Evolutionary conservation across 2,888 invertebrate genomes (phyloP).

Genomic region (Imbricaverruca yamaguchii): DNA sequence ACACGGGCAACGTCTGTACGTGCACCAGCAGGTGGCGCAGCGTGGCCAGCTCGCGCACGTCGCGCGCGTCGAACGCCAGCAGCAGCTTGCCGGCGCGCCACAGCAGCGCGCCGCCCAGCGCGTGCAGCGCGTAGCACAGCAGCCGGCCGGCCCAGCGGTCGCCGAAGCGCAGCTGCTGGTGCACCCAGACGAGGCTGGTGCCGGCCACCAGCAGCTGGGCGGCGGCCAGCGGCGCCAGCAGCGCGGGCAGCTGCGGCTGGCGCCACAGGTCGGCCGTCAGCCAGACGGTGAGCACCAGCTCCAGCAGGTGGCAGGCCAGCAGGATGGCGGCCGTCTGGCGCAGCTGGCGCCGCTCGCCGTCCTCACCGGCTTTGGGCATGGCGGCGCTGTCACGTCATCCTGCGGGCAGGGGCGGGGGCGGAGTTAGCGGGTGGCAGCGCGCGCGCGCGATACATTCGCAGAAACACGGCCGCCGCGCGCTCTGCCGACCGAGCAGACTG

Average conservation of each 20-base stretch:
- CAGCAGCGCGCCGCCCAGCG: conserved; percentile 29
- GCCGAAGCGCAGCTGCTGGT: conserved; percentile 30
- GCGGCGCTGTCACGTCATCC: neutral
- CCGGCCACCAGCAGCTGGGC: conserved; percentile 27
- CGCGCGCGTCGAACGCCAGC: conserved; percentile 31
- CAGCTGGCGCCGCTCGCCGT: conserved; percentile 25
- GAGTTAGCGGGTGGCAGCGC: too few relatives aligned
- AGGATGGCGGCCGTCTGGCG: conserved; percentile 28
- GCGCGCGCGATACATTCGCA: too few relatives aligned
- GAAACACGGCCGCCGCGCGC: too few relatives aligned
- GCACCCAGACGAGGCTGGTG: conserved; percentile 30
- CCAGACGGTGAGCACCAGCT: conserved; percentile 24
- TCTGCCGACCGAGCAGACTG: too few relatives aligned
- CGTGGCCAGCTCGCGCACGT: conserved; percentile 31
- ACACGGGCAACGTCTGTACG: conserved; percentile 31
- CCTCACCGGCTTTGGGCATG: neutral
- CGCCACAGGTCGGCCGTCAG: conserved; percentile 5
- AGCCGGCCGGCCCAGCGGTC: conserved; percentile 29
- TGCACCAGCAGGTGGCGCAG: conserved; percentile 31
- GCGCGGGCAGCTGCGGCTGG: conserved; percentile 1
- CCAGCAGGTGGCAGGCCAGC: conserved; percentile 30
- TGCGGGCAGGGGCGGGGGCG: neutral
- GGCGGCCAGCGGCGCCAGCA: conserved; percentile 26
- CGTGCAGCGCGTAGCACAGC: conserved; percentile 31
- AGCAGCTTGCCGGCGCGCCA: conserved; percentile 31